These are phyloP conservation scores for Chascanopsetta lugubris DNA, from an alignment of 2,113 vertebrate genomes.

Conservation along the genomic window DNA sequence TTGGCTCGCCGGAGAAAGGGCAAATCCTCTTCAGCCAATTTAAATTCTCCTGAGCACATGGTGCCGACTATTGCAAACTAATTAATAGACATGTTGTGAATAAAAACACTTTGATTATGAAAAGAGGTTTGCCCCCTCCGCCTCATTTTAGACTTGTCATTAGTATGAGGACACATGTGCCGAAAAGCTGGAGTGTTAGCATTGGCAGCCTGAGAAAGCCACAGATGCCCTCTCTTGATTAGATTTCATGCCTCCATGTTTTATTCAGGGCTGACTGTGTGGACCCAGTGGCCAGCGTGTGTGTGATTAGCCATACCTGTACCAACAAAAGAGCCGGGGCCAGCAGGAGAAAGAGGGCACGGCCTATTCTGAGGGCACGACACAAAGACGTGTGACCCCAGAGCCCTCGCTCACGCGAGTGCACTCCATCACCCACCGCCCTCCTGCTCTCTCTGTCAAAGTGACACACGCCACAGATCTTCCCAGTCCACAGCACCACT, in stretches of 20 bases:
- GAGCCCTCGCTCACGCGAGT: constrained; percentile 37
- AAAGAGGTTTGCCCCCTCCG: constrained; percentile 75
- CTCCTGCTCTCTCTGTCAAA: constrained; percentile 48
- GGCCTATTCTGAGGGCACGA: constrained; percentile 61
- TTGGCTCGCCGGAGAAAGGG: constrained; percentile 75
- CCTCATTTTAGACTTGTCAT: constrained; percentile 76
- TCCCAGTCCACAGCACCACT: constrained; percentile 7
- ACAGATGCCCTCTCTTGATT: constrained; percentile 76
- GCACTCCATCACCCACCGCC: constrained; percentile 48
- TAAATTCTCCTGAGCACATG: constrained; percentile 76
- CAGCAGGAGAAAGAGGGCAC: constrained; percentile 47
- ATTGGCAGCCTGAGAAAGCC: constrained; percentile 60
- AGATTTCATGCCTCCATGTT: constrained; percentile 66
- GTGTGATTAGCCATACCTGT: constrained; percentile 74
- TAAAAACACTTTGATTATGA: constrained; percentile 80
- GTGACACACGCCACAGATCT: constrained; percentile 28
- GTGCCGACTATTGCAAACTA: constrained; percentile 74
- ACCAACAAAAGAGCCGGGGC: constrained; percentile 55
- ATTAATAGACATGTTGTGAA: constrained; percentile 83
- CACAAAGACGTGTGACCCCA: constrained; percentile 56
- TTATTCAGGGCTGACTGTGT: constrained; percentile 69
- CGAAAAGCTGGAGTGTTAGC: constrained; percentile 65
- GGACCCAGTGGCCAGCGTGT: constrained; percentile 54
- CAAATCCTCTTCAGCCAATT: constrained; percentile 80
- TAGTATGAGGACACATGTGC: constrained; percentile 76